A percentile compares a stretch with the other conserved stretches of the same genome.
Conservation (phyloP, 1,140 invertebrate genomes). For the Oedothorax gibbosus region DNA sequence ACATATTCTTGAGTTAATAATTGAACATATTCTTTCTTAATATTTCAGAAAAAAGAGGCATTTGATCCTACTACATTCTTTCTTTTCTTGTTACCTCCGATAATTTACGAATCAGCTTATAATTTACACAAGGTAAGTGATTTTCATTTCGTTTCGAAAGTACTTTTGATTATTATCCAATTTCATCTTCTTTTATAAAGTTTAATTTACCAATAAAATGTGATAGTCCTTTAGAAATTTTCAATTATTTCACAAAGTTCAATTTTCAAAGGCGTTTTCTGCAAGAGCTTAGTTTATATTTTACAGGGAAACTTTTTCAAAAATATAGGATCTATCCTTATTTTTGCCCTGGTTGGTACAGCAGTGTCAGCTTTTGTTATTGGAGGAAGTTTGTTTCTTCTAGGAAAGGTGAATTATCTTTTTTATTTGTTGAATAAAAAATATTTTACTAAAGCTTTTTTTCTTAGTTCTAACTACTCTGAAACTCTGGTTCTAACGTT, state of each 20-base stretch:
- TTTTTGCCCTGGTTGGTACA: constrained; percentile 97
- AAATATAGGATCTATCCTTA: constrained; percentile 88
- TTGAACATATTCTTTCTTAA: neutral
- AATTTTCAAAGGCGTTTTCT: too few relatives aligned
- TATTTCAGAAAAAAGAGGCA: constrained; percentile 86
- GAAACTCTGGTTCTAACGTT: neutral
- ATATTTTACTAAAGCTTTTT: neutral
- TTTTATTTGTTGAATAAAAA: neutral
- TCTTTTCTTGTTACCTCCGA: constrained; percentile 94
- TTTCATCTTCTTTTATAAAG: too few relatives aligned
- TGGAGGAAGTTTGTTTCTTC: constrained; percentile 92
- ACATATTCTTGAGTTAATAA: neutral
- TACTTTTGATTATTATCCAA: neutral
- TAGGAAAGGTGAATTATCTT: constrained; percentile 77
- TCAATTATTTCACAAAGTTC: neutral
- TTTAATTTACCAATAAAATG: neutral
- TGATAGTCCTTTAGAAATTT: neutral
- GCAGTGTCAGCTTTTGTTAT: constrained; percentile 94
- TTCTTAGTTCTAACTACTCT: too few relatives aligned
- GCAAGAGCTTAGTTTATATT: neutral
- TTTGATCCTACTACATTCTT: constrained; percentile 98
- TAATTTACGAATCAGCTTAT: constrained; percentile 99
- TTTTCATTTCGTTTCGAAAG: neutral
- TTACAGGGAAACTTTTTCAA: constrained; percentile 92
- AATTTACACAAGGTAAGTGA: constrained; percentile 89